phyloP scores from a whole-genome alignment of 2,113 vertebrate species.

The Centropristis striata region DNA sequence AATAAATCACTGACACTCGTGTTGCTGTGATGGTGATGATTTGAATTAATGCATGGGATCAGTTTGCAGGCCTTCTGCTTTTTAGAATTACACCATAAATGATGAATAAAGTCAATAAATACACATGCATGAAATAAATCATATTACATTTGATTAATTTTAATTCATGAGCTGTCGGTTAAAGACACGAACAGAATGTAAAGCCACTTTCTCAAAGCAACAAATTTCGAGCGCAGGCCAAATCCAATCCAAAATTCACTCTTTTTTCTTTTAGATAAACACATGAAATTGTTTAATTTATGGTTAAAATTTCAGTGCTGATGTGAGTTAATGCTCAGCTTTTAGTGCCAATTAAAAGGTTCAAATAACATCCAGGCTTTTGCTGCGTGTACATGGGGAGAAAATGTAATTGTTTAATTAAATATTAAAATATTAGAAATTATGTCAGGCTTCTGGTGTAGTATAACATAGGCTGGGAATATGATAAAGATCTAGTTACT shows the following conservation, averaged over 20 bases:
- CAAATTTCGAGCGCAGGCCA: background rate
- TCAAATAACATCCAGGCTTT: constrained; percentile 18
- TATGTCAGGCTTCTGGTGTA: background rate
- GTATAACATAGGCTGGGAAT: constrained; percentile 8
- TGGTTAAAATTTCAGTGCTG: background rate
- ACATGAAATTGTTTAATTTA: background rate
- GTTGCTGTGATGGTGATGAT: too few relatives aligned
- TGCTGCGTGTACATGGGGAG: background rate
- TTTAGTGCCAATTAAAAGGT: constrained; percentile 36
- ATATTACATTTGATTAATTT: background rate
- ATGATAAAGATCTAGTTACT: constrained; percentile 25
- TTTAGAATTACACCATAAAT: background rate
- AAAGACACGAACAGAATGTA: too few relatives aligned
- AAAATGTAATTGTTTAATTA: constrained; percentile 31
- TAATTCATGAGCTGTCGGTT: background rate
- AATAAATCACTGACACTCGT: too few relatives aligned
- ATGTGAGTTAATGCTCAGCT: constrained; percentile 4
- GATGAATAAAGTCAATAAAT: background rate
- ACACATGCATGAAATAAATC: background rate
- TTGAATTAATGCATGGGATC: background rate
- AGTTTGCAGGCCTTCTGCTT: background rate
- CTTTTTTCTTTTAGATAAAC: background rate
- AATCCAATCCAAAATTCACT: constrained; percentile 7
- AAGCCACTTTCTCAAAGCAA: background rate
- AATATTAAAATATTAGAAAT: constrained; percentile 40